These are phyloP conservation scores for Mirounga angustirostris DNA, from an alignment of 2,113 vertebrate genomes.

Conservation along the genomic window DNA sequence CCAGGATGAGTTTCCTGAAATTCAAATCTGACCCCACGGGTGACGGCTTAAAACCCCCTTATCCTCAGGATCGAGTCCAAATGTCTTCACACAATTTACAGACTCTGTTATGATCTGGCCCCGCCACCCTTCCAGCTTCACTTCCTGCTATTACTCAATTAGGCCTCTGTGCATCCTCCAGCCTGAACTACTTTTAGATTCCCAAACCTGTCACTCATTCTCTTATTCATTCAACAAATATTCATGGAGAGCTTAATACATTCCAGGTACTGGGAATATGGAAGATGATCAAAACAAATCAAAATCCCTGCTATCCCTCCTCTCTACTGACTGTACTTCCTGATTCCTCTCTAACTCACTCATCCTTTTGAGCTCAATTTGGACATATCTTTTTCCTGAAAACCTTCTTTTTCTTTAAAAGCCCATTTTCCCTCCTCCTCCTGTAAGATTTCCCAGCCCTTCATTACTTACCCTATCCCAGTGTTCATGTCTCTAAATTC, in stretches of 20 bases:
- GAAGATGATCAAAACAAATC: constrained; percentile 30
- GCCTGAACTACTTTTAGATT: background rate
- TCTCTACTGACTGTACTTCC: background rate
- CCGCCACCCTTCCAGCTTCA: too few species aligned
- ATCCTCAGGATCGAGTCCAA: background rate
- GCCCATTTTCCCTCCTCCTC: background rate
- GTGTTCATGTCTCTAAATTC: background rate
- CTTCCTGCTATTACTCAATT: background rate
- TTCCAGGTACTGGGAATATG: background rate
- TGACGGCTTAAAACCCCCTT: background rate
- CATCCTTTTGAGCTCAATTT: background rate
- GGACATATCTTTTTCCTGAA: background rate
- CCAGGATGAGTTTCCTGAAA: background rate
- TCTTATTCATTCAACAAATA: constrained; percentile 36
- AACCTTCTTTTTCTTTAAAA: background rate
- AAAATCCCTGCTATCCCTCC: background rate
- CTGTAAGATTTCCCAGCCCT: background rate
- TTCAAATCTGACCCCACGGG: background rate
- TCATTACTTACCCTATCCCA: background rate
- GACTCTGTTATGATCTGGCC: background rate
- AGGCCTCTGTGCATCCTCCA: background rate
- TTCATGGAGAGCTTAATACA: background rate
- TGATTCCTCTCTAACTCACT: background rate
- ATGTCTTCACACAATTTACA: background rate
- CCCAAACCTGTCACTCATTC: background rate